Base-by-base conservation (phyloP, 2,113 vertebrate species). In the Chionis minor region DNA sequence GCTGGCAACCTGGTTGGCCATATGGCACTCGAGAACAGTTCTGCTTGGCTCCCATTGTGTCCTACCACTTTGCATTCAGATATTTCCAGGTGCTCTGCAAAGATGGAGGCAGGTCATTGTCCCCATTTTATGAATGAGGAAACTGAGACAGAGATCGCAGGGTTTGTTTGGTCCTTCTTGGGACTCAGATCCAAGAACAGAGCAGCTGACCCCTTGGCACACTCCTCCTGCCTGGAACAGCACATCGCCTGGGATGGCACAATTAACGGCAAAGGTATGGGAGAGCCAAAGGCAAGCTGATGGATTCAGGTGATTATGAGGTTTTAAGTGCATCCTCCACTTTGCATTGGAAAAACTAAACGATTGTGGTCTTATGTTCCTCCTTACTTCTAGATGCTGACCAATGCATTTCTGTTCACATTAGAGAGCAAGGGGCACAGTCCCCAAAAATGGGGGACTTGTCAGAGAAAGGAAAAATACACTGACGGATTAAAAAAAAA, bases 291-390 rank as follows among this genome's bases (percentile, higher is more conserved):
- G 80, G 54, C 88, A 94, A 92, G 44, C 77, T 89, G 44, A 65
- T 94, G 10, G 0, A 3, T 79, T 89, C 61, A 74, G 70, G 67
- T 66, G 71, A 51, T n/a, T 59, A 92, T n/a, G 62, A 51, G 49
- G 22, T 94, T 93, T 94, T 87, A 91, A 94, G 30, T 58, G 22
- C 27, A 58, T 27, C 13, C 30, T 86, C 30, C 65, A 82, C 65
- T 95, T 90, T 72, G 83, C 91, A 92, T 92, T 74, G 94, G 72
- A 94, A 96, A 93, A 92, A 80, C 59, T 62, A 71, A 56, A 59
- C 90, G 63, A 79, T 71, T 81, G 55, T 65, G 70, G 70, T 87
- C n/a, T 79, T 85, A 55, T 52, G 54, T 75, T 94, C 75, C 44
- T 89, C 38, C 70, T 79, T 33, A 23, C 17, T 91, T 85, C 32